phyloP scores from a whole-genome alignment of 1,140 invertebrate species.

The Macrobrachium rosenbergii region DNA sequence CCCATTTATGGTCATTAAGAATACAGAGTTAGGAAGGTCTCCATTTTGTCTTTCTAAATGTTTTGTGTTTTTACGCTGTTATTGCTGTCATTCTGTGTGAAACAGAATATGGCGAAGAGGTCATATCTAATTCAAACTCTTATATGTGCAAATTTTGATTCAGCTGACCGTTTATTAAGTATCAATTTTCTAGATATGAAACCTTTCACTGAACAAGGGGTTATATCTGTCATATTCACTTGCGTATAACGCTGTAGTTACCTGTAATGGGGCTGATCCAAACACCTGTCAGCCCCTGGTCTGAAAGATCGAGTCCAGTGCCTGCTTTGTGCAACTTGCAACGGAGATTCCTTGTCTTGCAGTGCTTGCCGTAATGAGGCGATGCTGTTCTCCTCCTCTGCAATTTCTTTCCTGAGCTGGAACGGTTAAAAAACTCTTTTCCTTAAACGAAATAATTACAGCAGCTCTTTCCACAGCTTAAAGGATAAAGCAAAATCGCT shows the following conservation, averaged over 20 bases:
- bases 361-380: constrained; percentile 74
- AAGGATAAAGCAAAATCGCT: not conserved
- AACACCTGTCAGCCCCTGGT: constrained; percentile 60
- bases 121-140: no score
- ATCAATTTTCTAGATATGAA: no score
- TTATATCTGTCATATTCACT: not conserved
- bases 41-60: no score
- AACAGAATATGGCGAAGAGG: no score
- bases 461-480: not conserved
- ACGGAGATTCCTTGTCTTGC: constrained; percentile 66
- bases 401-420: constrained; percentile 67
- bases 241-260: not conserved
- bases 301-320: constrained; percentile 60
- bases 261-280: constrained; percentile 63
- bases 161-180: no score
- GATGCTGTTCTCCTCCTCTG: constrained; percentile 76
- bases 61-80: no score
- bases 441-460: not conserved
- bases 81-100: no score
- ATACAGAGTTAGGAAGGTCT: no score
- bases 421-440: not conserved
- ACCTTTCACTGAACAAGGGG: not conserved
- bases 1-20: no score
- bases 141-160: no score
- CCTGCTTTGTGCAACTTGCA: constrained; percentile 63